Base-by-base conservation (phyloP, 2,797 vertebrate species). In the Astyanax mexicanus region DNA sequence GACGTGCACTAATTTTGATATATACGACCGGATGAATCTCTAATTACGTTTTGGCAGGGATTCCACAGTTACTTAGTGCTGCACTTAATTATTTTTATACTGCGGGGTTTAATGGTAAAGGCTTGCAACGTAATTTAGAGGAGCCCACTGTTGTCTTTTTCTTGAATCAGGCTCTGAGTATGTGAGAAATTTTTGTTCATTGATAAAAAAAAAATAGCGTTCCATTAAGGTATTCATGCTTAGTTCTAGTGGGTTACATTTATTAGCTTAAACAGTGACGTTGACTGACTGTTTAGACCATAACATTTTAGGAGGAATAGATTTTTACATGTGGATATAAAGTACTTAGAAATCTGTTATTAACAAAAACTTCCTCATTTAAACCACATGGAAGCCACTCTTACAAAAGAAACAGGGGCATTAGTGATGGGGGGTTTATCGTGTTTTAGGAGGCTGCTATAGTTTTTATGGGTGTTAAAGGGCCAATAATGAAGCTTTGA, bases 1-100 rank as follows among this genome's bases (percentile, higher is more conserved):
- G 95, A 95, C 94, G 94, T 92, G 91, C 92, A 94, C 92, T 96
- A 95, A 96, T 93, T 89, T 92, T 96, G 95, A 96, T 95, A 94
- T 96, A 96, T 95, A 92, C 85, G 88, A 90, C 85, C 87, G 89
- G 93, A 96, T 96, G 95, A 95, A 95, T 95, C 94, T 94, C 93
- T 96, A 95, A 96, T 96, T 96, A 96, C 92, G 91, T 92, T 94
- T 95, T 95, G 95, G 94, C 95, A 94, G 90, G 76, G 83, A 91
- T 91, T 92, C 91, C 84, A 87, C 89, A 91, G 90, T 91, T 93
- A 90, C 92, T 92, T 93, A 95, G 92, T 92, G 89, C 87, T 90
- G 91, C 84, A 93, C 90, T 93, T 94, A 91, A 95, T 94, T 91
- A 91, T 95, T 89, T 93, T 92, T 91, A 84, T 87, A 89, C 89